These are phyloP conservation scores for Drosophila picticornis DNA, from an alignment of 2,888 invertebrate species.

Conservation along the genomic window DNA sequence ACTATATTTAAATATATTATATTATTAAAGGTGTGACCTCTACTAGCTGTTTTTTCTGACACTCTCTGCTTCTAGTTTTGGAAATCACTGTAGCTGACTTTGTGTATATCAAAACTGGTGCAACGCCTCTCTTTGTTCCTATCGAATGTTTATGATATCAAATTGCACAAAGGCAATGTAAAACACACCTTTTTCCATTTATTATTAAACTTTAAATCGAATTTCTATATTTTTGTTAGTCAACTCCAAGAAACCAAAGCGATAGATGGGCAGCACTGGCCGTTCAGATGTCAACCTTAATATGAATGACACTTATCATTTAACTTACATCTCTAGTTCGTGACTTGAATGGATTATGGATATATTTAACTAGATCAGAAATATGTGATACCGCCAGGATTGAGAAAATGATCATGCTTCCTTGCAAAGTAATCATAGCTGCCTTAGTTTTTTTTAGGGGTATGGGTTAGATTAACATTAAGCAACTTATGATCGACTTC, in stretches of 20 bases:
- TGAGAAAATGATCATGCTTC: too few relatives aligned
- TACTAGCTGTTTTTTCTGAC: neutral
- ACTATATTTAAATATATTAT: neutral
- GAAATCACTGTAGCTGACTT: neutral
- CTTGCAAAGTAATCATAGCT: neutral
- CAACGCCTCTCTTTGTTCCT: conserved; percentile 27
- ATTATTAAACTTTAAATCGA: neutral
- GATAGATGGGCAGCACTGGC: conserved; percentile 2
- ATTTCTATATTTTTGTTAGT: neutral
- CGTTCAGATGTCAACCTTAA: too few relatives aligned
- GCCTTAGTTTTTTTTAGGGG: neutral
- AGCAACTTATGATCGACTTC: neutral
- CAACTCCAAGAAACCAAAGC: neutral
- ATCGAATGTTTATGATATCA: conserved; percentile 23
- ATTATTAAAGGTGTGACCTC: too few relatives aligned
- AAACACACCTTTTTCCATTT: neutral
- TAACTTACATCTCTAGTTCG: too few relatives aligned
- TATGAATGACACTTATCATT: neutral
- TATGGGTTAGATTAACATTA: neutral
- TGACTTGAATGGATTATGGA: neutral
- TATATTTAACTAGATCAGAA: neutral
- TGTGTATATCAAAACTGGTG: neutral
- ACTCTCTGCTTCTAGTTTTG: neutral
- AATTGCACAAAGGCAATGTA: neutral
- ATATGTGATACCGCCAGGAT: too few relatives aligned